A percentile compares a stretch with the other conserved stretches of the same genome.
These are phyloP conservation scores for Physocephala rufipes DNA, from an alignment of 2,888 invertebrate species.

Conservation along the genomic window DNA sequence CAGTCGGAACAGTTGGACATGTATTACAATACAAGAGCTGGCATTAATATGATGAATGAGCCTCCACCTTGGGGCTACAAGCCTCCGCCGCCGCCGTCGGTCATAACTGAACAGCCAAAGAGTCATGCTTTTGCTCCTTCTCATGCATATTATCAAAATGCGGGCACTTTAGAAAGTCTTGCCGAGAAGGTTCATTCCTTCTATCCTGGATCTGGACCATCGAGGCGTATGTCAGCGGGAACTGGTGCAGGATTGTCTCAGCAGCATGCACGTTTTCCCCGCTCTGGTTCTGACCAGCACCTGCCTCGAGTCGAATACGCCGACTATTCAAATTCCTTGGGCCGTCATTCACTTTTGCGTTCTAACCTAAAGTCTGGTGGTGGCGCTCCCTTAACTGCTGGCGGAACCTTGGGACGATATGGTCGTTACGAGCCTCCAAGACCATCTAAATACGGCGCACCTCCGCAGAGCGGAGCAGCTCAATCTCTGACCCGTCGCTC, in stretches of 20 bases:
- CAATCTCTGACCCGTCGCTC: slow-evolving; percentile 77
- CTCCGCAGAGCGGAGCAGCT: slow-evolving; percentile 55
- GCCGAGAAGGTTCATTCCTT: slow-evolving; percentile 94
- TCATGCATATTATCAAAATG: slow-evolving; percentile 83
- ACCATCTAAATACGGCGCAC: slow-evolving; percentile 68
- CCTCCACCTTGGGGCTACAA: slow-evolving; percentile 67
- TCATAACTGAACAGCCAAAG: slow-evolving; percentile 91
- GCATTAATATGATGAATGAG: slow-evolving; percentile 69
- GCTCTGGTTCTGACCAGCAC: slow-evolving; percentile 93
- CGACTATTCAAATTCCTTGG: slow-evolving; percentile 80
- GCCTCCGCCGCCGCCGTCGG: slow-evolving; percentile 73
- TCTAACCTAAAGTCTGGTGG: slow-evolving; percentile 80
- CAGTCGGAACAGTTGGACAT: slow-evolving; percentile 77
- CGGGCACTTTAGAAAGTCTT: slow-evolving; percentile 82
- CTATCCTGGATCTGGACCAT: slow-evolving; percentile 72
- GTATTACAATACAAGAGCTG: slow-evolving; percentile 79
- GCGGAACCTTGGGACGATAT: slow-evolving; percentile 71
- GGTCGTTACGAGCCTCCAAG: slow-evolving; percentile 71
- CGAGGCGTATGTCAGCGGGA: slow-evolving; percentile 76
- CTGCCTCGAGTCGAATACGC: slow-evolving; percentile 86
- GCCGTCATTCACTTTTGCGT: slow-evolving; percentile 81
- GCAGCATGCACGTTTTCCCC: slow-evolving; percentile 71
- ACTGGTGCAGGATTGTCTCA: slow-evolving; percentile 61
- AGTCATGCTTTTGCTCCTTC: slow-evolving; percentile 81
- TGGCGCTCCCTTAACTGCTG: slow-evolving; percentile 56